Evolutionary conservation across 2,888 invertebrate genomes (phyloP).

Genomic region (Hesperia comma): DNA sequence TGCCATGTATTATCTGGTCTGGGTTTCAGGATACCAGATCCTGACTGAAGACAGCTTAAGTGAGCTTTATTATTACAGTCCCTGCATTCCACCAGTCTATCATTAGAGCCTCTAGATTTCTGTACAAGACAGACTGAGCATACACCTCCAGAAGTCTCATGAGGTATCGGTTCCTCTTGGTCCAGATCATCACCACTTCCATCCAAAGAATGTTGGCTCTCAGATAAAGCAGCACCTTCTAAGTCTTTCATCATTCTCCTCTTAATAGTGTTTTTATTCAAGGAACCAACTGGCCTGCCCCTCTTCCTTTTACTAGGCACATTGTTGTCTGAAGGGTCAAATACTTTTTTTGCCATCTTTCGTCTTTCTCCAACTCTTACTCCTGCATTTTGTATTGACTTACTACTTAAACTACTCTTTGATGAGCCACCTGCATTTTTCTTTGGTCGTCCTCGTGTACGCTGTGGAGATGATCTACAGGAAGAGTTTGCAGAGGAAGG

Average conservation of each 20-base stretch:
- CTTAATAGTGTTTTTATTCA: conserved; percentile 85
- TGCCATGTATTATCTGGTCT: conserved; percentile 90
- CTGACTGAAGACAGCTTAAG: conserved; percentile 87
- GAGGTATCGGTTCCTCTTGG: conserved; percentile 67
- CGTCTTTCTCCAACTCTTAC: conserved; percentile 85
- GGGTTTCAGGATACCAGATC: conserved; percentile 86
- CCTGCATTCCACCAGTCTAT: conserved; percentile 87
- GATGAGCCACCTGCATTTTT: conserved; percentile 65
- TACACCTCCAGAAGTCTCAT: conserved; percentile 82
- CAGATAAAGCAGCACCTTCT: conserved; percentile 68
- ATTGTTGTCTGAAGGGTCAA: conserved; percentile 93
- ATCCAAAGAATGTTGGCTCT: conserved; percentile 70
- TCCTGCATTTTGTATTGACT: conserved; percentile 62
- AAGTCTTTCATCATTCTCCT: conserved; percentile 71
- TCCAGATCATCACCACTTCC: conserved; percentile 77
- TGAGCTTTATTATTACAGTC: conserved; percentile 91
- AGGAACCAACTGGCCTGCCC: conserved; percentile 86
- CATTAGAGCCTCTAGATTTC: conserved; percentile 83
- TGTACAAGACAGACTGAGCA: conserved; percentile 86
- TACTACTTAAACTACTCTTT: conserved; percentile 58
- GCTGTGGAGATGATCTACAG: conserved; percentile 76
- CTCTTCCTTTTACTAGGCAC: conserved; percentile 88
- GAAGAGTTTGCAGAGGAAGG: conserved; percentile 81
- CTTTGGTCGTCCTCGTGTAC: conserved; percentile 74
- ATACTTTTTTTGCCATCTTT: conserved; percentile 92